phyloP scores from a whole-genome alignment of 2,888 invertebrate species.

The Pollenia griseotomentosa region DNA sequence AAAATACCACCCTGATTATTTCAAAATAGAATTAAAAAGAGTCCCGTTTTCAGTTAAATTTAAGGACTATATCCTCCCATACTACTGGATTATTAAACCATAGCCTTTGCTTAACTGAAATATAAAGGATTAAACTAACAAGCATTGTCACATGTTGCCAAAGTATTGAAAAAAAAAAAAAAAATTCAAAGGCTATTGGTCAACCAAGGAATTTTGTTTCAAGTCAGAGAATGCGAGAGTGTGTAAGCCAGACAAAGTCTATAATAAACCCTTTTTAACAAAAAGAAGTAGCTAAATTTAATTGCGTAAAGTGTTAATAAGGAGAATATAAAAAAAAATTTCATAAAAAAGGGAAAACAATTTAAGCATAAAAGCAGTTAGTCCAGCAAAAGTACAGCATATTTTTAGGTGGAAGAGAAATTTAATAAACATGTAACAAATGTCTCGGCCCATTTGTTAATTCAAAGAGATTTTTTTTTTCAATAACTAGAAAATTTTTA shows the following conservation, averaged over 20 bases:
- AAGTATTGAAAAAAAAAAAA: background rate
- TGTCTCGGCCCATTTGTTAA: no score
- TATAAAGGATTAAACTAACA: slow-evolving; percentile 60
- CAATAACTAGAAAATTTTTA: background rate
- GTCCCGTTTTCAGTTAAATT: slow-evolving; percentile 60
- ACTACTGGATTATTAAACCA: slow-evolving; percentile 43
- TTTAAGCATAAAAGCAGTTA: background rate
- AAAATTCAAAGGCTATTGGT: slow-evolving; percentile 54
- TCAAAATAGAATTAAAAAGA: slow-evolving; percentile 48
- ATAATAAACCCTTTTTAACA: slow-evolving; percentile 64
- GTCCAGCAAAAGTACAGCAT: slow-evolving; percentile 16
- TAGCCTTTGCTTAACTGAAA: slow-evolving; percentile 47
- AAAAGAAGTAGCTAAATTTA: slow-evolving; percentile 57
- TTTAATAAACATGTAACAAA: background rate
- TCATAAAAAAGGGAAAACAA: background rate
- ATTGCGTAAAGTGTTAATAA: slow-evolving; percentile 72
- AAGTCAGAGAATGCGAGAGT: background rate
- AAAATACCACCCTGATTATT: slow-evolving; percentile 40
- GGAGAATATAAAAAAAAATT: slow-evolving; percentile 2
- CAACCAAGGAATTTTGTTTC: slow-evolving; percentile 60
- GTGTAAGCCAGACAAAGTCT: slow-evolving; percentile 37
- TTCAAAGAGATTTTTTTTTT: background rate
- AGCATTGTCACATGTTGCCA: slow-evolving; percentile 71
- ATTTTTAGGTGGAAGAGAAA: background rate
- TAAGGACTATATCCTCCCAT: slow-evolving; percentile 36